phyloP scores from a whole-genome alignment of 1,140 invertebrate species.

The Metaphire vulgaris region DNA sequence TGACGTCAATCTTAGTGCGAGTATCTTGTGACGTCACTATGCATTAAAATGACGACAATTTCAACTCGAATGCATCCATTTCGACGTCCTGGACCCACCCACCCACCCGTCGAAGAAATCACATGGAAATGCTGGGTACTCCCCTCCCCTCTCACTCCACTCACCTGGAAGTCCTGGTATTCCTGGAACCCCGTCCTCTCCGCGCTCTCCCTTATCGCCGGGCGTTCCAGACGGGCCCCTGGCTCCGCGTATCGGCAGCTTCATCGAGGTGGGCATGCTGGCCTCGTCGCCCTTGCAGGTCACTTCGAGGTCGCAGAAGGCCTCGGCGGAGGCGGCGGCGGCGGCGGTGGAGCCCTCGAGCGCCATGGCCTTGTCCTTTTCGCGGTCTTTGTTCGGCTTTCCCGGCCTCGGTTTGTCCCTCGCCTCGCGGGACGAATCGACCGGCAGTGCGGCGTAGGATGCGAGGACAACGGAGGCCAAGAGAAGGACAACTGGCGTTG shows the following conservation, averaged over 20 bases:
- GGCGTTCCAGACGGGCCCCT: constrained; percentile 36
- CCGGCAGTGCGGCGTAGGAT: not conserved
- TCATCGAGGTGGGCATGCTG: constrained; percentile 33
- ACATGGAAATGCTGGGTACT: not conserved
- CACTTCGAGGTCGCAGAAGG: constrained; percentile 38
- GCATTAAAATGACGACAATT: too few species aligned
- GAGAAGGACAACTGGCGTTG: too few species aligned
- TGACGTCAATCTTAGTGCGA: too few species aligned
- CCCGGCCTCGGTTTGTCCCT: not conserved
- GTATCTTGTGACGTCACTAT: too few species aligned
- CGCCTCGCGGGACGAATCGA: not conserved
- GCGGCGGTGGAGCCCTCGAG: not conserved
- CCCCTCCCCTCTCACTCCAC: not conserved
- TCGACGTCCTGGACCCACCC: too few species aligned
- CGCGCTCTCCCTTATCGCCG: constrained; percentile 37
- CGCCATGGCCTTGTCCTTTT: not conserved
- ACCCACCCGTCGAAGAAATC: too few species aligned
- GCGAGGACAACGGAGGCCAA: too few species aligned
- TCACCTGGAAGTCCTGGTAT: constrained; percentile 37
- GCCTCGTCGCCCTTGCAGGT: constrained; percentile 35
- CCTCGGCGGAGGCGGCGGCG: not conserved
- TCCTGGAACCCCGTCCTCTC: constrained; percentile 37
- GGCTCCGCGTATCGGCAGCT: constrained; percentile 42
- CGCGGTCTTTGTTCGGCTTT: not conserved
- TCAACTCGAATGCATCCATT: too few species aligned